These are phyloP conservation scores for Xerus inauris DNA, from an alignment of 2,113 vertebrate species.

Conservation along the genomic window DNA sequence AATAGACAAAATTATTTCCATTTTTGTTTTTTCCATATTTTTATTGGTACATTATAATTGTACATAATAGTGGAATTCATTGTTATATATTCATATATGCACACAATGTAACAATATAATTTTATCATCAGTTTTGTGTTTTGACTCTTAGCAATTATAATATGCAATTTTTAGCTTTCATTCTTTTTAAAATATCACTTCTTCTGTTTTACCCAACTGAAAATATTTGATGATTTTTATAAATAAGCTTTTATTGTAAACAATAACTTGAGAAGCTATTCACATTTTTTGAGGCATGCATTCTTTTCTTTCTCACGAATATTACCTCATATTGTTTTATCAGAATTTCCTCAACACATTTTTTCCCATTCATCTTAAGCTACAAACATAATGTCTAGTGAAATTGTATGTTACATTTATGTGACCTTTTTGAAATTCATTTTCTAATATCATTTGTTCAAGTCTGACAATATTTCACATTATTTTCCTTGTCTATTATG, in stretches of 20 bases:
- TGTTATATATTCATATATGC: no score
- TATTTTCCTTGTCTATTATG: neutral
- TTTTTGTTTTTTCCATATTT: no score
- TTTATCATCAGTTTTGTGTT: neutral
- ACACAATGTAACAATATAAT: no score
- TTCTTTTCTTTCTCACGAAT: neutral
- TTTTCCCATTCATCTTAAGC: neutral
- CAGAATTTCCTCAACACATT: neutral
- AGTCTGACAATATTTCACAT: neutral
- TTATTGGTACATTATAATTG: no score
- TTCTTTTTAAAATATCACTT: neutral
- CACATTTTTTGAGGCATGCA: neutral
- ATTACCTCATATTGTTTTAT: neutral
- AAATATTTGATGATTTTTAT: neutral
- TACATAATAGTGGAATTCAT: no score
- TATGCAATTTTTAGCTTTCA: neutral
- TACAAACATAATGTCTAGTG: neutral
- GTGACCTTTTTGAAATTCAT: neutral
- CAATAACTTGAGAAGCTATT: neutral
- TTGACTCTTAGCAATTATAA: neutral
- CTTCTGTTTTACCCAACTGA: neutral
- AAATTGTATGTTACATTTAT: neutral
- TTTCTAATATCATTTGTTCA: slow-evolving; percentile 22
- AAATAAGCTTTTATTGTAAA: neutral
- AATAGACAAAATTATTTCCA: neutral